These are phyloP conservation scores for Boleophthalmus pectinirostris DNA, from an alignment of 2,113 vertebrate species.

Conservation along the genomic window DNA sequence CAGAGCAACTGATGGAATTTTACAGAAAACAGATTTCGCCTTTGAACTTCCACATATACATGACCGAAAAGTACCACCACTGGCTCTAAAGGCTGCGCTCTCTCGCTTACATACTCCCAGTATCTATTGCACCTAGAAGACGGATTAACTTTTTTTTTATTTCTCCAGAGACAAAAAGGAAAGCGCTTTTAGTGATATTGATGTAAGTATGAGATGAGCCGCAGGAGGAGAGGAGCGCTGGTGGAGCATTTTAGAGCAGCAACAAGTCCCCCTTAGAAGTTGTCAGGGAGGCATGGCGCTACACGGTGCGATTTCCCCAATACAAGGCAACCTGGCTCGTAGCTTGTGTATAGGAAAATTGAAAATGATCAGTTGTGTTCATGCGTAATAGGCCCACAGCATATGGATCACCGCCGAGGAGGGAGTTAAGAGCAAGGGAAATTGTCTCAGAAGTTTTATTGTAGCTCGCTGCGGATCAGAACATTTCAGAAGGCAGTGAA, in stretches of 20 bases:
- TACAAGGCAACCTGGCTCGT: constrained; percentile 71
- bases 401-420: constrained; percentile 55
- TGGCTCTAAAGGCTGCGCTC: constrained; percentile 39
- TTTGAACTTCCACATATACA: constrained; percentile 71
- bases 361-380: constrained; percentile 46
- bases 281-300: constrained; percentile 64
- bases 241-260: constrained; percentile 70
- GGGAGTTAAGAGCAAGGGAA: constrained; percentile 45
- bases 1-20: constrained; percentile 82
- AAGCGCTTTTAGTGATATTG: constrained; percentile 58
- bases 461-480: constrained; percentile 45
- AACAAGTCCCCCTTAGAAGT: constrained; percentile 88
- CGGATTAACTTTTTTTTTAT: constrained; percentile 61
- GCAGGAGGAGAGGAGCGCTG: constrained; percentile 5
- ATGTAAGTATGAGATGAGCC: constrained; percentile 32
- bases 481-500: constrained; percentile 51
- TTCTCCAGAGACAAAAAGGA: constrained; percentile 37
- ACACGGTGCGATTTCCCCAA: background rate
- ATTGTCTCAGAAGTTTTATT: constrained; percentile 51
- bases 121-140: constrained; percentile 42
- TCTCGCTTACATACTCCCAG: constrained; percentile 15
- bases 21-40: constrained; percentile 78
- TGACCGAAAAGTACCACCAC: constrained; percentile 56
- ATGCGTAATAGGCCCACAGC: constrained; percentile 47
- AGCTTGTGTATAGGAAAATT: constrained; percentile 44